Evolutionary conservation across 2,113 vertebrate species (phyloP).

Genomic region (Odontophorus gujanensis): DNA sequence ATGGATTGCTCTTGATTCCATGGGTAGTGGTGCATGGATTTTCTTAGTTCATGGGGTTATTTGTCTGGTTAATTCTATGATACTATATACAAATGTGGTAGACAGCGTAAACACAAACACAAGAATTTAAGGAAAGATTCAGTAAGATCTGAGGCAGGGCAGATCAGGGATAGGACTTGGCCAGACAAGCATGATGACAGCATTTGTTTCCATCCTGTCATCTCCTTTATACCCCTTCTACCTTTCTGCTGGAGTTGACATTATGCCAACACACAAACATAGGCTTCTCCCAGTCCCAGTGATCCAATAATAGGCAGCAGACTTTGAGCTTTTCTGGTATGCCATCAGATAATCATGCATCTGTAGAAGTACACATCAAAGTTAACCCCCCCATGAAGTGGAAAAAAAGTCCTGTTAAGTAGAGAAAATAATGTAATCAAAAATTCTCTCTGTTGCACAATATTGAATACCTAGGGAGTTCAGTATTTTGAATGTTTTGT

Average conservation of each 20-base stretch:
- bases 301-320: not conserved
- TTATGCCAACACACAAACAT: not conserved
- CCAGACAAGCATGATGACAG: accelerated
- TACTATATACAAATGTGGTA: no score
- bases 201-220: not conserved
- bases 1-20: no score
- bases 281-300: not conserved
- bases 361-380: not conserved
- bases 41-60: no score
- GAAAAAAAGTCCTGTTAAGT: not conserved
- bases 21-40: no score
- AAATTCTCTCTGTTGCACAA: not conserved
- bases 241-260: not conserved
- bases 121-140: not conserved
- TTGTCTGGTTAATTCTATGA: no score
- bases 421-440: not conserved
- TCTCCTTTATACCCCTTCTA: not conserved
- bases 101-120: no score
- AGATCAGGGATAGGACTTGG: not conserved
- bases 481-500: not conserved
- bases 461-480: not conserved
- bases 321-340: not conserved
- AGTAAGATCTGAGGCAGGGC: not conserved
- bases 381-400: not conserved
- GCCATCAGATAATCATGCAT: not conserved